These are phyloP conservation scores for Eilema caniola DNA, from an alignment of 2,888 invertebrate species.

Conservation along the genomic window DNA sequence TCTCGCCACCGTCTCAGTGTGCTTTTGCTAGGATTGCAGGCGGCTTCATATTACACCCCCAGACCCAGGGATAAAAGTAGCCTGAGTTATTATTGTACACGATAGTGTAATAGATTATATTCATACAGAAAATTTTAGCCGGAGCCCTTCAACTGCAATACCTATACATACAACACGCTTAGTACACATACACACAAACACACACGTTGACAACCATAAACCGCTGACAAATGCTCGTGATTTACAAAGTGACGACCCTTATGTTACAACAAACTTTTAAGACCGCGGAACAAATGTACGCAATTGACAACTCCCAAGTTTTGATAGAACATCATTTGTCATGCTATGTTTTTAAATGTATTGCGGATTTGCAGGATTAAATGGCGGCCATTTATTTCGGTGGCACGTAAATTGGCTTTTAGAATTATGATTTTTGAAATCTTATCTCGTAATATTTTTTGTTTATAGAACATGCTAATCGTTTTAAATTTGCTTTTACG, in stretches of 20 bases:
- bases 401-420: slow-evolving; percentile 14
- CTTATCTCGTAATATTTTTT: slow-evolving; percentile 2
- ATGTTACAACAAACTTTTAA: slow-evolving; percentile 44
- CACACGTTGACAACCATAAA: slow-evolving; percentile 22
- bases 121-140: no score
- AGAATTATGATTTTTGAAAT: slow-evolving; percentile 17
- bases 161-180: background rate
- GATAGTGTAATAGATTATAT: no score
- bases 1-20: no score
- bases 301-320: slow-evolving; percentile 50
- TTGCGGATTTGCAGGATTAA: slow-evolving; percentile 29
- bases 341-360: slow-evolving; percentile 38
- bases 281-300: slow-evolving; percentile 44
- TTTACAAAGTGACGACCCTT: slow-evolving; percentile 34
- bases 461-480: background rate
- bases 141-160: no score
- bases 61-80: no score
- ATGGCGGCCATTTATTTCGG: slow-evolving; percentile 16
- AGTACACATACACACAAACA: background rate
- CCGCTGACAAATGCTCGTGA: slow-evolving; percentile 38
- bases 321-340: slow-evolving; percentile 43
- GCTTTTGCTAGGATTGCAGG: no score
- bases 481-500: background rate
- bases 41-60: no score
- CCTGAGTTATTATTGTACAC: no score